Conservation (phyloP, 2,888 invertebrate species). For the Cerastis leucographa region DNA sequence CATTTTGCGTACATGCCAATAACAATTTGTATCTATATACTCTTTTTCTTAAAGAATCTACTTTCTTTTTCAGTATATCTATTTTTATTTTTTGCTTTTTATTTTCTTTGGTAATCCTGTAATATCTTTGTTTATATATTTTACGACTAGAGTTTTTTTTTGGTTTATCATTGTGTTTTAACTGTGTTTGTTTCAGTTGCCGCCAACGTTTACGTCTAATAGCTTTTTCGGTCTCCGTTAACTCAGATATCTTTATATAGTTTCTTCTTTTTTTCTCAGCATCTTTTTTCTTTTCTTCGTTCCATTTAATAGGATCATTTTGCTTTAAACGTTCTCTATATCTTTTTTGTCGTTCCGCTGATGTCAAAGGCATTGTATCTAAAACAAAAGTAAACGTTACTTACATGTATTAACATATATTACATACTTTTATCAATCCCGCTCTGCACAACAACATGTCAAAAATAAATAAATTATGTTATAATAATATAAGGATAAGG, state of each 20-base stretch:
- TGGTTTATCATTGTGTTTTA: neutral
- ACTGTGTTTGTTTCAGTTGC: neutral
- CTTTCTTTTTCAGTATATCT: too few relatives aligned
- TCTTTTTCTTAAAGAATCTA: too few relatives aligned
- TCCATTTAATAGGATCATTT: conserved; percentile 5
- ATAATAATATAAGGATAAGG: too few relatives aligned
- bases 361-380: conserved; percentile 3
- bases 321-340: conserved; percentile 7
- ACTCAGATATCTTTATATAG: conserved; percentile 9
- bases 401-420: neutral
- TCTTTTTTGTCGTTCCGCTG: conserved; percentile 7
- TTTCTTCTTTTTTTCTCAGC: conserved; percentile 6
- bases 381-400: conserved; percentile 6
- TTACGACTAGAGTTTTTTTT: too few relatives aligned
- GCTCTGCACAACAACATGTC: too few relatives aligned
- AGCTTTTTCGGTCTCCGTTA: conserved; percentile 8
- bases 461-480: too few relatives aligned
- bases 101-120: too few relatives aligned
- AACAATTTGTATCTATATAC: too few relatives aligned
- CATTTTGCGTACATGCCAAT: too few relatives aligned
- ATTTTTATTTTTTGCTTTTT: too few relatives aligned
- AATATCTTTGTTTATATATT: too few relatives aligned
- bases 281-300: conserved; percentile 15
- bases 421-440: neutral
- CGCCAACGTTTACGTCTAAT: conserved; percentile 1